Base-by-base conservation (phyloP, 2,797 vertebrate genomes). In the Lophotriccus pileatus region DNA sequence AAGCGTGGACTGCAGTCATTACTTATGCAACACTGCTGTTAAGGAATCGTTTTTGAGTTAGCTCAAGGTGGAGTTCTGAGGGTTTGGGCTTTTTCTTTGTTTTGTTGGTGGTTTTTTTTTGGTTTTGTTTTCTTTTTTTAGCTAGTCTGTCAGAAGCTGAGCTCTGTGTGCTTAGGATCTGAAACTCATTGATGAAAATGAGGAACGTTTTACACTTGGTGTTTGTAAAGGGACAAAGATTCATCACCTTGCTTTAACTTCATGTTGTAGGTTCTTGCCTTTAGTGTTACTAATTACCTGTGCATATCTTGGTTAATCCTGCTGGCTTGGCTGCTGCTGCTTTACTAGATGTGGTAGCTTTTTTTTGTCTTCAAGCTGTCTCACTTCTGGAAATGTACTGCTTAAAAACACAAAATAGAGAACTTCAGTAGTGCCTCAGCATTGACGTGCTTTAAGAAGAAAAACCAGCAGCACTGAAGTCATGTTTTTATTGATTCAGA, bases 401-500 rank as follows among this genome's bases (percentile, higher is more conserved):
- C 37, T 68, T 21, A 14, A 18, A 30, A 30, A 2, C 37, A 22
- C 14, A 28, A 5, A n/a, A 3, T 1, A 11, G 32, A 11, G 14
- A 27, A 9, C 12, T 5, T 7, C 1, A 24, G 25, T 22, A 49
- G n/a, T 17, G 60, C 1, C 27, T 21, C 17, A 44, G 53, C 5
- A 7, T 5, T 64, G 19, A 8, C 28, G 4, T 1, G 1, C 56
- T 17, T 46, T 8, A 15, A 28, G 10, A 16, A 27, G 24, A 25
- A 27, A 25, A 52, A 63, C 11, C 27, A 20, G 27, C 30, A 73
- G 43, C 20, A 1, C 15, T 39, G 68, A 30, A 4, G 21, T 14
- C 15, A 14, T 0, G 2, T 11, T 17, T 22, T 17, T 28, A 0
- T 11, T 46, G 7, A 15, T 12, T 23, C 6, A 0, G 5, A 11